Evolutionary conservation across 2,113 vertebrate genomes (phyloP).

Genomic region (Polypterus senegalus): DNA sequence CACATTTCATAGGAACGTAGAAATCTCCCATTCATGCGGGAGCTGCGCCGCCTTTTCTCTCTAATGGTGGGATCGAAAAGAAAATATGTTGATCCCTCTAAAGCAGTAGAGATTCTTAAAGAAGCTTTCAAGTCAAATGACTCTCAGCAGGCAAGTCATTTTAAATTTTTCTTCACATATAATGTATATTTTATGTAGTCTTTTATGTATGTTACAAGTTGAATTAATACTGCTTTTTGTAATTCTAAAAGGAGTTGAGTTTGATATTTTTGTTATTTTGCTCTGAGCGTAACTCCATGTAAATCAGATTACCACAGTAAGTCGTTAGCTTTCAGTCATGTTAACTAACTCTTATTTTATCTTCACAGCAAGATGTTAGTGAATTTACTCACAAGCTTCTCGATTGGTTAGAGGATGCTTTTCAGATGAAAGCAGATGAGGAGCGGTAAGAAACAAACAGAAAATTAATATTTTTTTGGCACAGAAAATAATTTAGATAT

Average conservation of each 20-base stretch:
- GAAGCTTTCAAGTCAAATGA: constrained; percentile 96
- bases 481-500: too few relatives aligned
- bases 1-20: constrained; percentile 68
- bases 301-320: too few relatives aligned
- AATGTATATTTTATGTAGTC: too few relatives aligned
- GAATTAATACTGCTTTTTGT: too few relatives aligned
- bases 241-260: too few relatives aligned
- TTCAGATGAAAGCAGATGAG: constrained; percentile 92
- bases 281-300: too few relatives aligned
- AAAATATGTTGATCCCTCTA: constrained; percentile 94
- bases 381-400: constrained; percentile 95
- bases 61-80: constrained; percentile 91
- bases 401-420: constrained; percentile 96
- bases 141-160: constrained; percentile 75
- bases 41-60: constrained; percentile 84
- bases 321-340: too few relatives aligned
- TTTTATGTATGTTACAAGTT: too few relatives aligned
- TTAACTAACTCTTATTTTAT: neutral
- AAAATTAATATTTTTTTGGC: too few relatives aligned
- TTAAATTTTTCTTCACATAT: too few relatives aligned
- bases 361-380: constrained; percentile 86
- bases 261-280: too few relatives aligned
- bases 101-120: constrained; percentile 94
- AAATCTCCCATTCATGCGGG: constrained; percentile 95
- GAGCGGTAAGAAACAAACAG: constrained; percentile 53